Evolutionary conservation across 53 echinoderm and acorn worm species (phyloP).

Genomic region (Holothuria scabra): DNA sequence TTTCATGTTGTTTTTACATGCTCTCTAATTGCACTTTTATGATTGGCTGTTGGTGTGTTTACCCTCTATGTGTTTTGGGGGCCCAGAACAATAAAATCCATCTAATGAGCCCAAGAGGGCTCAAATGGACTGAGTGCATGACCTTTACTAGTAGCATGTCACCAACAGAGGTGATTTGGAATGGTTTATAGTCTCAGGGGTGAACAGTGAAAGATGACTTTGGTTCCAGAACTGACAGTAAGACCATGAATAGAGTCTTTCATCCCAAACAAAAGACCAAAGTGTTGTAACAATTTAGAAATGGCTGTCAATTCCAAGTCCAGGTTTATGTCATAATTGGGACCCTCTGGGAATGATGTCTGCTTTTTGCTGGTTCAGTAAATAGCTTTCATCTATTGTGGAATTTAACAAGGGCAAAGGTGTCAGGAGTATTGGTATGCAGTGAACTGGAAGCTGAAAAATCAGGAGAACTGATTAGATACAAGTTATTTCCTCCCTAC

Average conservation of each 20-base stretch:
- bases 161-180: slow-evolving; percentile 24
- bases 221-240: slow-evolving; percentile 27
- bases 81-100: neutral
- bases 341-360: slow-evolving; percentile 17
- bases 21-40: too few species aligned
- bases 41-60: too few species aligned
- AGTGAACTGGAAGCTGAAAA: neutral
- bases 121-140: slow-evolving; percentile 12
- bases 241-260: slow-evolving; percentile 31
- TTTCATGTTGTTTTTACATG: too few species aligned
- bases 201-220: neutral
- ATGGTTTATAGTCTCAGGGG: slow-evolving; percentile 8
- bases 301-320: slow-evolving; percentile 30
- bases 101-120: neutral
- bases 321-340: slow-evolving; percentile 41
- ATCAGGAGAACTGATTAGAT: neutral
- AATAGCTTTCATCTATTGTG: neutral
- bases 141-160: slow-evolving; percentile 15
- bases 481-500: neutral
- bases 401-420: slow-evolving; percentile 15
- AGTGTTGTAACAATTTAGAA: slow-evolving; percentile 8
- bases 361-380: neutral
- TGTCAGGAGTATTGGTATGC: neutral
- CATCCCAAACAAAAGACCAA: slow-evolving; percentile 10
- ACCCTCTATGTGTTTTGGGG: too few species aligned